These are phyloP conservation scores for Heliornis fulica DNA, from an alignment of 2,113 vertebrate species.

Conservation along the genomic window DNA sequence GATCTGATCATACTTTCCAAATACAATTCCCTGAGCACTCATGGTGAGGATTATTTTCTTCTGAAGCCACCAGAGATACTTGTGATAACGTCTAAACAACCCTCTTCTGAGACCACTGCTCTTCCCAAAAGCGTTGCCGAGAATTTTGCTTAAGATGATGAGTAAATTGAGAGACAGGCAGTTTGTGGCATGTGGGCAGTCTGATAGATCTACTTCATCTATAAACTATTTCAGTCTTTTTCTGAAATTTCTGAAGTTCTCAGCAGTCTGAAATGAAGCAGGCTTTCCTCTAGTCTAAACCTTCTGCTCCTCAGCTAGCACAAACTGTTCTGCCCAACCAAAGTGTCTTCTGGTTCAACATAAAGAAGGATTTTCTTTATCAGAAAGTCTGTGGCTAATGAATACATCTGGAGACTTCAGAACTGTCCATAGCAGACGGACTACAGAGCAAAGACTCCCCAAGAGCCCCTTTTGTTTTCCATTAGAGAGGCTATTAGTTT, in stretches of 20 bases:
- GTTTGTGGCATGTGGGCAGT: neutral
- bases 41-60: neutral
- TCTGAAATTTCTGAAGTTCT: neutral
- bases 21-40: neutral
- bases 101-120: neutral
- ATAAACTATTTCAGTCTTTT: neutral
- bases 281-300: neutral
- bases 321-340: neutral
- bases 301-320: neutral
- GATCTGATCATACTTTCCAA: neutral
- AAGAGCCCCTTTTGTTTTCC: neutral
- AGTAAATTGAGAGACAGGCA: neutral
- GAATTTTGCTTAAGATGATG: neutral
- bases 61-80: neutral
- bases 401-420: neutral
- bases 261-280: neutral
- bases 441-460: neutral
- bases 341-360: neutral
- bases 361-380: neutral
- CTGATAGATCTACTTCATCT: neutral
- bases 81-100: neutral
- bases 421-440: neutral
- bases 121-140: neutral
- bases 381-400: neutral
- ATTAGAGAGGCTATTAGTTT: neutral